These are phyloP conservation scores for Charina bottae DNA, from an alignment of 2,113 vertebrate genomes.

Conservation along the genomic window DNA sequence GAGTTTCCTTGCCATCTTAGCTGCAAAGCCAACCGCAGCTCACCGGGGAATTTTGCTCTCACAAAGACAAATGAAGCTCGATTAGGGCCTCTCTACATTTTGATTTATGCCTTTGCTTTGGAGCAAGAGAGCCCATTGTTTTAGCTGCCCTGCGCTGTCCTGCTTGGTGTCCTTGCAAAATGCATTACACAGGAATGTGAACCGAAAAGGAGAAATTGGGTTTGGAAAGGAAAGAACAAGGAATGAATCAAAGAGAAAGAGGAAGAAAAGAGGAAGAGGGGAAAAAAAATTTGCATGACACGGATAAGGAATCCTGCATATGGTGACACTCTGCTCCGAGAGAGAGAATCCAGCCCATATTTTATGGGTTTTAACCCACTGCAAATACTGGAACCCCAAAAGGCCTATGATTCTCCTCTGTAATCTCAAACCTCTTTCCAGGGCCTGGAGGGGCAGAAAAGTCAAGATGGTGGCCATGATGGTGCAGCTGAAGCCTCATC, in stretches of 20 bases:
- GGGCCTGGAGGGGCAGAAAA: too few species aligned
- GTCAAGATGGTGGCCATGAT: too few species aligned
- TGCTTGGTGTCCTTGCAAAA: not conserved
- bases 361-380: not conserved
- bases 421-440: not conserved
- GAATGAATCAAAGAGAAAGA: not conserved
- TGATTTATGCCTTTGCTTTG: too few species aligned
- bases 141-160: not conserved
- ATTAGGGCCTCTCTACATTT: not conserved
- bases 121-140: not conserved
- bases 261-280: not conserved
- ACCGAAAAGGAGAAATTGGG: not conserved
- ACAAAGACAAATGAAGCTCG: not conserved
- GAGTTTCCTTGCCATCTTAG: not conserved
- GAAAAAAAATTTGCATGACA: too few species aligned
- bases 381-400: too few species aligned
- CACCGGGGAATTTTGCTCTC: not conserved
- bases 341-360: too few species aligned
- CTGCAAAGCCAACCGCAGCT: not conserved
- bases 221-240: not conserved
- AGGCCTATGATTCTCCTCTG: not conserved
- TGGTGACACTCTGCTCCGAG: too few species aligned
- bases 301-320: too few species aligned
- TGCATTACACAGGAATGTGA: not conserved
- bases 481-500: too few species aligned